Percentiles rank a stretch among this genome's conserved stretches.
phyloP scores from a whole-genome alignment of 2,797 vertebrate genomes.

The Spondyliosoma cantharus region DNA sequence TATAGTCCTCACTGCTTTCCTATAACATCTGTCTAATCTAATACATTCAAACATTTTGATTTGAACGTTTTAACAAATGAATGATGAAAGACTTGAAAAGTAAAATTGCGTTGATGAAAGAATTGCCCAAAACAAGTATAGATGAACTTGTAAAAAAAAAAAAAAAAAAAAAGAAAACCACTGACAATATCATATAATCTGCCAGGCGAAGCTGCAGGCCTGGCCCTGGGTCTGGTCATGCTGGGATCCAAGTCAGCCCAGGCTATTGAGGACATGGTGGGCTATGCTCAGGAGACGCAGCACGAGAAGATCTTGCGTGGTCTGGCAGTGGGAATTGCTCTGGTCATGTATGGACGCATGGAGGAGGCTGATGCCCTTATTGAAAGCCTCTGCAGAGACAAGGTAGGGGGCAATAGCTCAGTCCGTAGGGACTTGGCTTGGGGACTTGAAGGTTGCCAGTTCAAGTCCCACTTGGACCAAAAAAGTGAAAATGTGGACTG shows the following conservation, averaged over 20 bases:
- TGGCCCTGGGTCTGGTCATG: constrained; percentile 97
- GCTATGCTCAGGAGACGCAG: constrained; percentile 98
- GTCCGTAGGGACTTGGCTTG: too few relatives aligned
- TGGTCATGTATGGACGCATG: constrained; percentile 99
- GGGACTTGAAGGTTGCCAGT: too few relatives aligned
- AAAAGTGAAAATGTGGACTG: too few relatives aligned
- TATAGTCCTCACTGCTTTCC: background rate
- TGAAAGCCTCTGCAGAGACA: constrained; percentile 98
- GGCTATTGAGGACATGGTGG: constrained; percentile 99
- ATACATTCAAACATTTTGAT: background rate
- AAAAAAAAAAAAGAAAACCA: background rate
- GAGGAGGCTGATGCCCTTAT: constrained; percentile 98
- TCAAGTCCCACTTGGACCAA: too few relatives aligned
- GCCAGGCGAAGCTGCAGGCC: constrained; percentile 94
- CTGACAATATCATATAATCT: constrained; percentile 22
- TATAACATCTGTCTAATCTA: background rate
- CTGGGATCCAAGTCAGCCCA: constrained; percentile 98
- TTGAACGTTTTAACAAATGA: background rate
- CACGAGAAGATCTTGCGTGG: constrained; percentile 98
- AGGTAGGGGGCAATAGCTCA: too few relatives aligned
- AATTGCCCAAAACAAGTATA: background rate
- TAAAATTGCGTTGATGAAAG: background rate
- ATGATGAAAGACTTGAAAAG: background rate
- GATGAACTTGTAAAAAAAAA: too few relatives aligned
- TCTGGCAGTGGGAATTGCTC: constrained; percentile 95